phyloP scores from a whole-genome alignment of 2,888 invertebrate species.

The Petrolisthes manimaculis region DNA sequence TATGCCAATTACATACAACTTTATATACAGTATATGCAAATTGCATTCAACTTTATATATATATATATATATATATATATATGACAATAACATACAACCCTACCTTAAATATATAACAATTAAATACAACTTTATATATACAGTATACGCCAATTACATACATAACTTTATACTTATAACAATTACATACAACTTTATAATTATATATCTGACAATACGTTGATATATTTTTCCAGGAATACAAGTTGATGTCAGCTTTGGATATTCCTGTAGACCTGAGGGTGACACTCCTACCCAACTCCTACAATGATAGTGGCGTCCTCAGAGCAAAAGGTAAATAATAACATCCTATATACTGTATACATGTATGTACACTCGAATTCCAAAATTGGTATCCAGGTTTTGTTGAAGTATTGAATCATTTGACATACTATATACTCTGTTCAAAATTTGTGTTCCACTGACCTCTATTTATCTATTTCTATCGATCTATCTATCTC shows the following conservation, averaged over 20 bases:
- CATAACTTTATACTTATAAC: neutral
- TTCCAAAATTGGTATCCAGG: no score
- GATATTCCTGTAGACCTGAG: constrained; percentile 68
- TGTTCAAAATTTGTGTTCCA: no score
- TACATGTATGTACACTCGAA: neutral
- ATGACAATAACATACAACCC: neutral
- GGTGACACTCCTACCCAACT: constrained; percentile 66
- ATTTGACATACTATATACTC: no score
- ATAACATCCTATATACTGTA: neutral
- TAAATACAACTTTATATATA: no score
- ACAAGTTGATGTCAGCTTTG: constrained; percentile 67
- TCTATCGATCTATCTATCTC: no score
- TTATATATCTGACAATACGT: constrained; percentile 68
- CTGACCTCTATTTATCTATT: no score
- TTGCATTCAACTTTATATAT: no score
- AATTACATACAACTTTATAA: neutral
- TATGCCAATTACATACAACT: no score
- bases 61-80: neutral
- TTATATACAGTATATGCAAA: no score
- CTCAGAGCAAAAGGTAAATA: constrained; percentile 68
- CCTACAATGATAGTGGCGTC: constrained; percentile 67
- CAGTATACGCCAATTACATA: no score
- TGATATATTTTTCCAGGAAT: constrained; percentile 66
- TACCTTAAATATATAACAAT: neutral
- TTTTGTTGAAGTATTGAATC: no score